Base-by-base conservation (phyloP, 2,888 invertebrate species). In the Macrostomum cliftonense region DNA sequence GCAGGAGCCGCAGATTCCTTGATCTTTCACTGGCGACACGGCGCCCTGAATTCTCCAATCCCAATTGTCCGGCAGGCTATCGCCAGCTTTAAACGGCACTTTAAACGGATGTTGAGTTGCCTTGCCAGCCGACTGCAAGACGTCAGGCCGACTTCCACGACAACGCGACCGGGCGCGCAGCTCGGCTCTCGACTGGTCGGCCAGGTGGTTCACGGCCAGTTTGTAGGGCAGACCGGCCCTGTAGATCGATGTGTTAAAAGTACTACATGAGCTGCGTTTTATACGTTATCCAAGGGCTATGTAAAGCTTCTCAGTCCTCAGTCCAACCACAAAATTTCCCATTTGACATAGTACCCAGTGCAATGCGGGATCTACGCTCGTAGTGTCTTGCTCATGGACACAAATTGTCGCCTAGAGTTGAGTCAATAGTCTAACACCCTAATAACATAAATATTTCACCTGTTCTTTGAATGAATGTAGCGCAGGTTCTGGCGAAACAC, bases 1-100 rank as follows among this genome's bases (percentile, higher is more conserved):
- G 61, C 91, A 93, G 0, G 88, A 89, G 0, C 93, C 93, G 71
- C 93, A 93, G 12, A 91, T 85, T 0, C 87, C 88, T 73, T 93
- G 93, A 76, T 93, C 91, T 82, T 68, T 80, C 81, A 91, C 89
- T 0, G 86, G 88, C 0, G 86, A 87, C 1, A 91, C 88, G 47
- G 89, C 91, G 12, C 91, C 71, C 70, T 49, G 13, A 56, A 38
- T 40, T 17, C 40, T 2, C 40, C 40, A 40, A 9, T 40, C 40
- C 16, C 16, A 40, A 9, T 40, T 40, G 19, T 40, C 19, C 17
- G 40, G 40, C 14, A 16, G 44, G 9, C 44, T 43, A 49, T 28
- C 28, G 4, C 28, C 28, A 28, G 28, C 4, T 4, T 9, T 28
- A 39, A n/a, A n/a, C n/a, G 20, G 37, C 56, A 14, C 14, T 5